Conservation (phyloP, 2,888 invertebrate species). For the Ectropis crepuscularia region DNA sequence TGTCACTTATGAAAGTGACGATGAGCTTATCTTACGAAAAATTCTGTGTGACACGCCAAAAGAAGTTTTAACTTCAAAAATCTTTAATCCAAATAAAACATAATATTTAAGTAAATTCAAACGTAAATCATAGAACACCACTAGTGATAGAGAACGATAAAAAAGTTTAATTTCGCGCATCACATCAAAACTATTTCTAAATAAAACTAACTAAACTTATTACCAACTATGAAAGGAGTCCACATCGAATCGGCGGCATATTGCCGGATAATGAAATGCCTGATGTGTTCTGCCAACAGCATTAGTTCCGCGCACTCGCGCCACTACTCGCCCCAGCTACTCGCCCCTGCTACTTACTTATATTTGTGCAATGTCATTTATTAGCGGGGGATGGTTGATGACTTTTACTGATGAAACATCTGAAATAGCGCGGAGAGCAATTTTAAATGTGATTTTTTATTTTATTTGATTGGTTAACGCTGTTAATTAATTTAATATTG, state of each 20-base stretch:
- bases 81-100: too few species aligned
- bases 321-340: slow-evolving; percentile 4
- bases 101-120: too few species aligned
- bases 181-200: background rate
- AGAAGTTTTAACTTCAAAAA: too few species aligned
- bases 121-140: too few species aligned
- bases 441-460: too few species aligned
- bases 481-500: too few species aligned
- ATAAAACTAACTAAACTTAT: slow-evolving; percentile 15
- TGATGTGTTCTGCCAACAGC: slow-evolving; percentile 49
- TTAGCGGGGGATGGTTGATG: slow-evolving; percentile 1
- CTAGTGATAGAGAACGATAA: too few species aligned
- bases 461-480: too few species aligned
- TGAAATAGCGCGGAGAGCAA: background rate
- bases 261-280: slow-evolving; percentile 48
- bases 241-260: slow-evolving; percentile 23
- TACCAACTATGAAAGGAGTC: slow-evolving; percentile 15
- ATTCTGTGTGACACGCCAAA: too few species aligned
- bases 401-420: background rate
- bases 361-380: slow-evolving; percentile 9
- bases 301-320: slow-evolving; percentile 57
- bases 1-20: too few species aligned
- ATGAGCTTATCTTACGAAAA: too few species aligned
- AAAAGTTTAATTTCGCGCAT: too few species aligned
- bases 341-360: slow-evolving; percentile 1